A percentile compares a stretch with the other conserved stretches of the same genome.
These are phyloP conservation scores for Ferrisia virgata DNA, from an alignment of 2,888 invertebrate genomes.

Conservation along the genomic window DNA sequence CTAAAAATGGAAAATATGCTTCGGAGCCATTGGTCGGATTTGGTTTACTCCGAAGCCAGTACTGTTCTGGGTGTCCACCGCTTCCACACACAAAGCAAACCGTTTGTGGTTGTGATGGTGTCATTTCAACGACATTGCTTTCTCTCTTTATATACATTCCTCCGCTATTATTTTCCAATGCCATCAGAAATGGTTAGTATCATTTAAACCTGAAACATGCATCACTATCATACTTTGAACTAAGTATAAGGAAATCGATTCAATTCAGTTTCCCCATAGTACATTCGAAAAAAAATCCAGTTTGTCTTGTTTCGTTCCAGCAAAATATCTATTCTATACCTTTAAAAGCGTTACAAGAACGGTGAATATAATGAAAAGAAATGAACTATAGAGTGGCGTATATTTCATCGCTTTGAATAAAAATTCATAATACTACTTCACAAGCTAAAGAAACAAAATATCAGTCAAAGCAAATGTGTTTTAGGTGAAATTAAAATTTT, in stretches of 20 bases:
- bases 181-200: constrained; percentile 44
- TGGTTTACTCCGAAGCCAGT: constrained; percentile 64
- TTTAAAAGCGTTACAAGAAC: too few species aligned
- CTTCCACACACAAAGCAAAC: constrained; percentile 72
- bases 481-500: background rate
- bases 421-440: background rate
- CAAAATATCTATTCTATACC: too few species aligned
- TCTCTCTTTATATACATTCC: constrained; percentile 48
- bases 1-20: constrained; percentile 88
- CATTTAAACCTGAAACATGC: constrained; percentile 15
- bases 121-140: background rate
- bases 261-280: background rate
- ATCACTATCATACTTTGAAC: background rate
- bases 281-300: background rate
- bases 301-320: too few species aligned
- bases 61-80: constrained; percentile 63
- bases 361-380: too few species aligned
- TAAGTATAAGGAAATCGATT: background rate
- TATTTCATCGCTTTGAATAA: background rate
- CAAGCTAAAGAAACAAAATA: background rate
- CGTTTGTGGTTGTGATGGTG: constrained; percentile 38
- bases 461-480: background rate
- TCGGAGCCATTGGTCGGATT: constrained; percentile 68
- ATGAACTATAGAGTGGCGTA: background rate
- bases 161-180: constrained; percentile 45